A percentile compares a stretch with the other conserved stretches of the same genome.
Evolutionary conservation across 2,888 invertebrate genomes (phyloP).

Genomic region (Ariolimax columbianus): DNA sequence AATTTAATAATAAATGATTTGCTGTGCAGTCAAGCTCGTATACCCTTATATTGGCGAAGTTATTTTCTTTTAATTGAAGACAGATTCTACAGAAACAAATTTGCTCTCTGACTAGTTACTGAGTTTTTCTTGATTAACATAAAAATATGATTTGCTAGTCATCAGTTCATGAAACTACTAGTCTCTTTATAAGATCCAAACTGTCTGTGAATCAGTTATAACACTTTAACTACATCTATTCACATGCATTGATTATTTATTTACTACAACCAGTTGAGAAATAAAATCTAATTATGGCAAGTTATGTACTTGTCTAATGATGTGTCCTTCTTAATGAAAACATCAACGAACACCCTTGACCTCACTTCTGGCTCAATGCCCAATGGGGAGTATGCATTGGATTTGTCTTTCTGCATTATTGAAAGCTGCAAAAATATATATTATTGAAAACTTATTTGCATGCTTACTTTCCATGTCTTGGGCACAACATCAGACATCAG

Average conservation of each 20-base stretch:
- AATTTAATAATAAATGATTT: neutral
- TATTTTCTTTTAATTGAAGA: neutral
- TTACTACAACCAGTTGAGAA: neutral
- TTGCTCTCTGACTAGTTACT: neutral
- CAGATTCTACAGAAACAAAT: neutral
- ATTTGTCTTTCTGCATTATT: neutral
- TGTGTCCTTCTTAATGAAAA: neutral
- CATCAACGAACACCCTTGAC: neutral
- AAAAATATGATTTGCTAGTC: neutral
- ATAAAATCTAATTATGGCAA: neutral
- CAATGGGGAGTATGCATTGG: neutral
- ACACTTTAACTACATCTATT: neutral
- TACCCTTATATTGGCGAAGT: neutral
- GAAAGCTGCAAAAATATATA: neutral
- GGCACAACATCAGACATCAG: too few relatives aligned
- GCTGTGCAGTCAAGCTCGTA: neutral
- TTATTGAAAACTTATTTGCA: neutral
- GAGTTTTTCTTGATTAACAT: neutral
- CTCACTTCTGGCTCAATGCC: neutral
- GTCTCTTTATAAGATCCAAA: neutral
- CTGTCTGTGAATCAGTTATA: neutral
- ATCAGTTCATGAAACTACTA: neutral
- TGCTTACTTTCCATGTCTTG: too few relatives aligned
- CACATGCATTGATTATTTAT: neutral
- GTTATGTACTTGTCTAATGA: neutral